A percentile compares a stretch with the other conserved stretches of the same genome.
phyloP scores from a whole-genome alignment of 2,113 vertebrate species.

The Puntigrus tetrazona region DNA sequence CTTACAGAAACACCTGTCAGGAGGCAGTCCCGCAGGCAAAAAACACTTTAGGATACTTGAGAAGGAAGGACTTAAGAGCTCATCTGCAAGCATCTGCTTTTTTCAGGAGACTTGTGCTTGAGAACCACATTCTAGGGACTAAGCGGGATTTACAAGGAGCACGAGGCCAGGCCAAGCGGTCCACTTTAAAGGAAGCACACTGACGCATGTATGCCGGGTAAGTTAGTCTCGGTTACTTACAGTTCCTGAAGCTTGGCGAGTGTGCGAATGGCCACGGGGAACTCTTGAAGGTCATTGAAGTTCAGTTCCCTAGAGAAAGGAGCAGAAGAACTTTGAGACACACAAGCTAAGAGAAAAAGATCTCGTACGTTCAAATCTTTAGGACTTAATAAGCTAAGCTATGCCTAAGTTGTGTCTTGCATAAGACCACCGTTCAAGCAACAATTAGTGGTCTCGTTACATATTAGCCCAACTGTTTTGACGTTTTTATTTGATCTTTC shows the following conservation, averaged over 20 bases:
- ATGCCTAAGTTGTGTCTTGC: background rate
- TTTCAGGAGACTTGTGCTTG: constrained; percentile 70
- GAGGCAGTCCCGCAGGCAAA: constrained; percentile 65
- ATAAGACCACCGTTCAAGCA: background rate
- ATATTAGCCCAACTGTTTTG: constrained; percentile 29
- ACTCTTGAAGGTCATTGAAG: constrained; percentile 91
- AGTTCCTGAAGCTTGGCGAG: constrained; percentile 93
- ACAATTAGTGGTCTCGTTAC: background rate
- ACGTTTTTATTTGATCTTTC: constrained; percentile 37
- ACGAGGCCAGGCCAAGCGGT: constrained; percentile 64
- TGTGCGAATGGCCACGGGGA: constrained; percentile 88
- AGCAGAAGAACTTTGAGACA: background rate
- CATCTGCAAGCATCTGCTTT: constrained; percentile 73
- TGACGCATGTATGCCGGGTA: constrained; percentile 52
- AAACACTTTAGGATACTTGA: constrained; percentile 73
- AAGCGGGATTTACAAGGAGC: constrained; percentile 74
- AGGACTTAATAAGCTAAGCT: background rate
- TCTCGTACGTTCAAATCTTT: background rate
- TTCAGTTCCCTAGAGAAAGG: constrained; percentile 86
- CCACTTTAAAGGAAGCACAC: constrained; percentile 27
- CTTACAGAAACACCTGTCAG: constrained; percentile 70
- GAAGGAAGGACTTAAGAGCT: constrained; percentile 49
- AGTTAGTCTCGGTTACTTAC: constrained; percentile 76
- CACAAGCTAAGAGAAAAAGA: background rate
- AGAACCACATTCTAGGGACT: constrained; percentile 75